phyloP scores from a whole-genome alignment of 2,888 invertebrate species.

The Augiades crinisus region DNA sequence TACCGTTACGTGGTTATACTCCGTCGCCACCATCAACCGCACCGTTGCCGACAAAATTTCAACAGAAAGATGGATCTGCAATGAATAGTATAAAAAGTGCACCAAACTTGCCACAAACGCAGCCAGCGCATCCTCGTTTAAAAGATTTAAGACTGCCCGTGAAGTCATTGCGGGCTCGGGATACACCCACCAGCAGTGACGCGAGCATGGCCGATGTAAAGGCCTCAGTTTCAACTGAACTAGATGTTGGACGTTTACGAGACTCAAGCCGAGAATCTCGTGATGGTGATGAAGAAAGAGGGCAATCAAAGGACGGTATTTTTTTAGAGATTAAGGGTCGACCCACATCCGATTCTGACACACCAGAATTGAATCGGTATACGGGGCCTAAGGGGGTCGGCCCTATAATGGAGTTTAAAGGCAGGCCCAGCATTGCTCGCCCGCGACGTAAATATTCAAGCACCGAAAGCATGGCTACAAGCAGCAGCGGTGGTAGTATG shows the following conservation, averaged over 20 bases:
- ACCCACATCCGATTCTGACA: conserved; percentile 82
- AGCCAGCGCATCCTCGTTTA: conserved; percentile 85
- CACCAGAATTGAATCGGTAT: conserved; percentile 79
- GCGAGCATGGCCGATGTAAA: conserved; percentile 84
- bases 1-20: conserved; percentile 87
- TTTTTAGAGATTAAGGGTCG: conserved; percentile 88
- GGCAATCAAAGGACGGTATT: conserved; percentile 85
- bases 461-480: conserved; percentile 93
- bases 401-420: conserved; percentile 83
- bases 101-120: conserved; percentile 87
- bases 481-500: conserved; percentile 93
- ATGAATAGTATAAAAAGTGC: conserved; percentile 92
- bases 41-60: conserved; percentile 91
- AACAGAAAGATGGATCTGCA: conserved; percentile 84
- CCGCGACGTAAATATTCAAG: conserved; percentile 86
- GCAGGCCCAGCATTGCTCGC: conserved; percentile 76
- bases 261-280: conserved; percentile 79
- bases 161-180: conserved; percentile 84
- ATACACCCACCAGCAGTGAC: conserved; percentile 82
- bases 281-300: conserved; percentile 87
- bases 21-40: conserved; percentile 93
- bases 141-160: conserved; percentile 88
- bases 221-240: conserved; percentile 68
- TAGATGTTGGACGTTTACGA: conserved; percentile 72
- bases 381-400: conserved; percentile 80